phyloP scores from a whole-genome alignment of 1,140 invertebrate genomes.

The Agrypnia vestita region DNA sequence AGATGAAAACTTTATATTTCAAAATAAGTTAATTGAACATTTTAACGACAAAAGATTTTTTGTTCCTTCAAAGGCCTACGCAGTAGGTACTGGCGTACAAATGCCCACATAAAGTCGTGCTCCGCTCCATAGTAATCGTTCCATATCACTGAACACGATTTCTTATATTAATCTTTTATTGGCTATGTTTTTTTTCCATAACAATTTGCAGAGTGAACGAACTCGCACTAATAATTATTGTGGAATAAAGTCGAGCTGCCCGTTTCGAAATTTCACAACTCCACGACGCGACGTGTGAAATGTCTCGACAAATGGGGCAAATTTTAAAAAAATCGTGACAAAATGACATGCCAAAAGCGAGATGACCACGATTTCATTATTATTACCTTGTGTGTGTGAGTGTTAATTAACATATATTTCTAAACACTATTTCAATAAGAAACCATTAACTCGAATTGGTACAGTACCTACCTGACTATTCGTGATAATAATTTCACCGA shows the following conservation, averaged over 20 bases:
- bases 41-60: slow-evolving; percentile 36
- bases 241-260: slow-evolving; percentile 18
- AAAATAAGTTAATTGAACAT: slow-evolving; percentile 34
- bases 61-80: slow-evolving; percentile 11
- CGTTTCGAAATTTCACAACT: slow-evolving; percentile 35
- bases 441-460: no score
- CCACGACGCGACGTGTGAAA: slow-evolving; percentile 35
- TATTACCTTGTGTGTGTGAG: not conserved
- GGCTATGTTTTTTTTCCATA: slow-evolving; percentile 42
- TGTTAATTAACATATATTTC: no score
- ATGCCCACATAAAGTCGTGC: slow-evolving; percentile 36
- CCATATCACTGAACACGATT: slow-evolving; percentile 37
- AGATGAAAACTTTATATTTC: slow-evolving; percentile 2
- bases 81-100: not conserved
- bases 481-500: no score
- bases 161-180: slow-evolving; percentile 43
- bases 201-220: slow-evolving; percentile 43
- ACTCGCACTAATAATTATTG: slow-evolving; percentile 34
- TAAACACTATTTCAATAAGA: no score
- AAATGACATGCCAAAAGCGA: not conserved
- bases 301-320: slow-evolving; percentile 24
- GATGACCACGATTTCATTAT: slow-evolving; percentile 6
- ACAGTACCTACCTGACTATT: no score
- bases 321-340: slow-evolving; percentile 32
- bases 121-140: slow-evolving; percentile 14